These are phyloP conservation scores for Melieria picta DNA, from an alignment of 2,888 invertebrate genomes.

Conservation along the genomic window DNA sequence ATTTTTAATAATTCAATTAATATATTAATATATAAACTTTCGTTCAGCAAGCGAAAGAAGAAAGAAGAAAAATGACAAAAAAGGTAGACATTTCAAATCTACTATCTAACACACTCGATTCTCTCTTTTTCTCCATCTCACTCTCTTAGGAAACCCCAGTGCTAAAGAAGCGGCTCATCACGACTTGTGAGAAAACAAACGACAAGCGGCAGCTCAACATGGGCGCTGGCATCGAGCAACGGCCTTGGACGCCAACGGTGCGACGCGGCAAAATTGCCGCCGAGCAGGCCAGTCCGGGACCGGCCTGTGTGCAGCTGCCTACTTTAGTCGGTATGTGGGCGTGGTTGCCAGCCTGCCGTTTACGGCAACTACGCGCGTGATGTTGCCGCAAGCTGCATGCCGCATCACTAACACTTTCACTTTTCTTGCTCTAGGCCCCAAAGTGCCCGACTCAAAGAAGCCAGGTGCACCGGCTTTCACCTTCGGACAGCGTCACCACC, in stretches of 20 bases:
- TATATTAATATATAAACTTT: no score
- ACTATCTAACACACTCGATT: background rate
- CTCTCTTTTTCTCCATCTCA: constrained; percentile 8
- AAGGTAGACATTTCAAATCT: no score
- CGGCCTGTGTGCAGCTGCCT: constrained; percentile 85
- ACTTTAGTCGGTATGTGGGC: constrained; percentile 77
- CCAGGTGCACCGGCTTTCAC: constrained; percentile 84
- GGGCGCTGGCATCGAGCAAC: constrained; percentile 78
- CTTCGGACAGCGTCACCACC: constrained; percentile 75
- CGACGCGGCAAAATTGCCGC: constrained; percentile 89
- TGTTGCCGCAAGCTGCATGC: background rate
- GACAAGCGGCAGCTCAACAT: constrained; percentile 48
- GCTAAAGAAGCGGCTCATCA: background rate
- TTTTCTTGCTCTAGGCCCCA: constrained; percentile 71
- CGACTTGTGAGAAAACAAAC: constrained; percentile 31
- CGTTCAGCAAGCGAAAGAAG: no score
- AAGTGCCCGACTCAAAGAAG: constrained; percentile 79
- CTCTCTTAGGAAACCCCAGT: no score
- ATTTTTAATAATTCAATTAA: no score
- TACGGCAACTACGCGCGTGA: background rate
- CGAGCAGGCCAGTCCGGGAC: constrained; percentile 86
- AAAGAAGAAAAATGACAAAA: no score
- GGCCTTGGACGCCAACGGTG: constrained; percentile 91
- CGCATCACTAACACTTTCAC: background rate
- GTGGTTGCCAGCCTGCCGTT: background rate